Evolutionary conservation across 2,888 invertebrate species (phyloP), one percentile per base, ranked within the genome.

Genomic region (Stenodera caucasica): DNA sequence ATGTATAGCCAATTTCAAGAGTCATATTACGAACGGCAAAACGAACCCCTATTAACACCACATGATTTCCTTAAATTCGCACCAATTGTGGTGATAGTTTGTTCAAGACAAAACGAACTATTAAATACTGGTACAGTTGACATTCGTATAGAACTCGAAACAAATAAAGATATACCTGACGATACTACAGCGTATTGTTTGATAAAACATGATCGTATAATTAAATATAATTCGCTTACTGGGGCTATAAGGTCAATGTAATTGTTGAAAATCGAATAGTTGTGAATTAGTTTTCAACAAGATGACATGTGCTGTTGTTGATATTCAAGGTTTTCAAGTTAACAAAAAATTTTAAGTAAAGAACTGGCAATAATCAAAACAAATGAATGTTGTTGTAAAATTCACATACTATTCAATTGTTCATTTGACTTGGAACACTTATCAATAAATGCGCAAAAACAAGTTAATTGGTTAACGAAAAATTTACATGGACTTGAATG

Each of bases 1-100:
- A 71, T 71, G 70, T 74, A 70, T 60, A 40, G 55, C 4, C 65
- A 69, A 18, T 72, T 74, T 60, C 68, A 68, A 60, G 45, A 58
- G 37, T 61, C 53, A 11, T 72, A 70, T 58, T 70, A 70, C 57
- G 51, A 53, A 23, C 57, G 58, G n/a, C 51, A 64, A 11, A 37
- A 53, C 30, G 65, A 68, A 35, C 35, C 35, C 0, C 0, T 14
- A 2, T 35, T 35, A 2, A n/a, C n/a, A 35, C 35, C 35, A n/a
- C n/a, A n/a, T 35, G n/a, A 14, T 14, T 35, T 35, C 14, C n/a
- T n/a, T n/a, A 14, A 35, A 35, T 14, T 14, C 4, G 35, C 14
- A 1, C 35, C 35, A 35, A 35, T 35, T n/a, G 35, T 35, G 12
- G 35, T 35, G 14, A 35, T 35, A n/a, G 35, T 14, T 35, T 35